Evolutionary conservation across 2,113 vertebrate species (phyloP), one percentile per base, ranked within the genome.

Genomic region (Thryonomys swinderianus): DNA sequence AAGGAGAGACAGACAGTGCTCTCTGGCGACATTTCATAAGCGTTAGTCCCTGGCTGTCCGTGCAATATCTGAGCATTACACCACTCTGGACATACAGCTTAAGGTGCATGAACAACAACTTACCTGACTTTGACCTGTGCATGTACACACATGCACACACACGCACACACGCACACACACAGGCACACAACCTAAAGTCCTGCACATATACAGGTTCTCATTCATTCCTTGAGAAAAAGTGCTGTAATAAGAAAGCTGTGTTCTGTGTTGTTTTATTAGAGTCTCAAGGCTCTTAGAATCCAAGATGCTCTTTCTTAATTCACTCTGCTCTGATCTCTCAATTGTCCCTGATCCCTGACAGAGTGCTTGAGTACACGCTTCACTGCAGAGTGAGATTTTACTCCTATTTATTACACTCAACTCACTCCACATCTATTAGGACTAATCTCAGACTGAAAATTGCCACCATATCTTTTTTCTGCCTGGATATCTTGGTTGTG

Each of bases 361-460:
- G 13, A 78, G 27, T 42, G 42, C 16, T 45, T 16, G 88, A 51
- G 59, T 17, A 5, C 53, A 71, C 48, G 53, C 51, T 48, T 81
- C 82, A 53, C 10, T 1, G 0, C 6, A 20, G 5, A 69, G 42
- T 30, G 32, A 66, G 34, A 84, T 1, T 69, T 93, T 48, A 51
- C 12, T 84, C 48, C 6, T n/a, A 32, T 59, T 45, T 48, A 48
- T 76, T 57, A 37, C 7, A 74, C 6, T 88, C 48, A 74, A 21
- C 18, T 51, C 61, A 40, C 57, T 73, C 32, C 62, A 34, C 20
- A 62, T 81, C 64, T 55, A 34, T 51, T 66, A 81, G 30, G 71
- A 45, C 30, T 69, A 45, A 80, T 48, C 61, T 93, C 67, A 92
- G 27, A 34, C 18, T 74, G 64, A 81, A 84, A 85, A 67, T 27